These are phyloP conservation scores for Rhegmatorhina hoffmannsi DNA, from an alignment of 2,113 vertebrate genomes.

Conservation along the genomic window DNA sequence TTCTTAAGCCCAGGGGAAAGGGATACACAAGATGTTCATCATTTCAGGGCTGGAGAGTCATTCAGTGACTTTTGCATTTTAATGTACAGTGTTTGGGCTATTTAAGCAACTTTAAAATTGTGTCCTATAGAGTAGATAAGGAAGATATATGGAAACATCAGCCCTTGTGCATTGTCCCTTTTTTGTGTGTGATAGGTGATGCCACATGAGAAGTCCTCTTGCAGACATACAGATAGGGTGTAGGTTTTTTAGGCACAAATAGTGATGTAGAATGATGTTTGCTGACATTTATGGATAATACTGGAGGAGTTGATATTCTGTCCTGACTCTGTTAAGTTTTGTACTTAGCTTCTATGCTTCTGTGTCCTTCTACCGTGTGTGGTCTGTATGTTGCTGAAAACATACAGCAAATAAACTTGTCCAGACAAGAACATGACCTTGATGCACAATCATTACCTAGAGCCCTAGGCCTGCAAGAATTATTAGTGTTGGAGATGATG, in stretches of 20 bases:
- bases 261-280: background rate
- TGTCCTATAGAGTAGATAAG: background rate
- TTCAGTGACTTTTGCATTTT: background rate
- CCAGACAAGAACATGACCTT: background rate
- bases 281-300: background rate
- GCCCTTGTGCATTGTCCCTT: background rate
- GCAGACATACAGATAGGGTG: background rate
- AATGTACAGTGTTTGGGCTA: background rate
- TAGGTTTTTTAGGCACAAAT: background rate
- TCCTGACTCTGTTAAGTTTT: background rate
- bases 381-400: background rate
- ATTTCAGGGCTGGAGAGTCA: background rate
- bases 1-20: background rate
- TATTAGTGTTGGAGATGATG: background rate
- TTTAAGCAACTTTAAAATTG: background rate
- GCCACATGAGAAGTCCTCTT: background rate
- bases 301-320: background rate
- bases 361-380: background rate
- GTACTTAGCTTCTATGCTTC: background rate
- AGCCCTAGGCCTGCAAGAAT: constrained; percentile 17
- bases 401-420: background rate
- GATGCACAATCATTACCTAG: background rate
- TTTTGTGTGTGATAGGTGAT: background rate
- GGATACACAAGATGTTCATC: rapidly evolving
- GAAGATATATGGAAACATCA: background rate